phyloP scores from a whole-genome alignment of 2,888 invertebrate species.

The Chrysolina oricalcia region DNA sequence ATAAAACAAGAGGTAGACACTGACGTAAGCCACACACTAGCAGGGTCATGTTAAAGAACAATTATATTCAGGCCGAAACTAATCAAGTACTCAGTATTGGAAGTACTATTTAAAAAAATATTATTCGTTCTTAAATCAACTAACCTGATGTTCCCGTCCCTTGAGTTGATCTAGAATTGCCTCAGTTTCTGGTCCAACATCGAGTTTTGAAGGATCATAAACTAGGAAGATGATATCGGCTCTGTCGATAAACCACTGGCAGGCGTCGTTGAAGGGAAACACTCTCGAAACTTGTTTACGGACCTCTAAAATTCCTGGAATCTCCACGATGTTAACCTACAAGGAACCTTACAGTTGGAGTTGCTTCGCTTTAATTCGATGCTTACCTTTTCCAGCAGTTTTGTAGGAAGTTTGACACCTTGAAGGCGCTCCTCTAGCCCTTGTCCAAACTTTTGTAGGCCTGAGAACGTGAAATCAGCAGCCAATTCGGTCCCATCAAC shows the following conservation, averaged over 20 bases:
- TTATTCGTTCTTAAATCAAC: background rate
- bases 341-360: conserved; percentile 43
- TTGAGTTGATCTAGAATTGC: conserved; percentile 95
- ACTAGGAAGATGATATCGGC: conserved; percentile 96
- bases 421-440: conserved; percentile 91
- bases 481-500: conserved; percentile 94
- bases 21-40: no score
- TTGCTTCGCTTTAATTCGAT: background rate
- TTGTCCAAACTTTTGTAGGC: conserved; percentile 95
- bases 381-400: conserved; percentile 88
- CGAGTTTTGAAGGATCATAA: conserved; percentile 95
- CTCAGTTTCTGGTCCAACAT: conserved; percentile 95
- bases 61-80: no score
- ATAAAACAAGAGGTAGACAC: no score
- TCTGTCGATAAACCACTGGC: conserved; percentile 97
- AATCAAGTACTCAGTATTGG: background rate
- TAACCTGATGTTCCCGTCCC: conserved; percentile 91
- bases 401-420: conserved; percentile 86
- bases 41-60: no score
- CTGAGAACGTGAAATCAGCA: conserved; percentile 96
- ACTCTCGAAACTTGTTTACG: conserved; percentile 93
- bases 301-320: conserved; percentile 95
- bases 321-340: conserved; percentile 95
- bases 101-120: background rate
- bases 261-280: conserved; percentile 96